These are phyloP conservation scores for Tryphoninae sp. DNA, from an alignment of 2,888 invertebrate genomes.

Conservation along the genomic window DNA sequence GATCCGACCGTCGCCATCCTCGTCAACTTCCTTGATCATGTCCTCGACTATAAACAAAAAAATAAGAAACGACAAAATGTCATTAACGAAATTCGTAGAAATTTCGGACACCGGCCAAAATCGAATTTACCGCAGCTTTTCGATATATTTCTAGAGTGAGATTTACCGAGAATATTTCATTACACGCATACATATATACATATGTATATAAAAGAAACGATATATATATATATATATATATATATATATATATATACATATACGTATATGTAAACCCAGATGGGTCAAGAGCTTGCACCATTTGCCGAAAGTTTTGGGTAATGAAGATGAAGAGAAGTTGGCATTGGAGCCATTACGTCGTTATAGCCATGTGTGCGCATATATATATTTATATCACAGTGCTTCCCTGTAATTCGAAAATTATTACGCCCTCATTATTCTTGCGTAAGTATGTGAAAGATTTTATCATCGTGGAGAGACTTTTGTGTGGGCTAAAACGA, in stretches of 20 bases:
- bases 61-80: not conserved
- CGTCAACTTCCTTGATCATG: slow-evolving; percentile 98
- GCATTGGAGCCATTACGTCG: slow-evolving; percentile 60
- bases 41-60: slow-evolving; percentile 89
- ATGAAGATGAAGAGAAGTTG: slow-evolving; percentile 59
- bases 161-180: not conserved
- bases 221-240: not conserved
- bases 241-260: not conserved
- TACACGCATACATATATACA: not conserved
- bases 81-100: not conserved
- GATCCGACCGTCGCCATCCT: slow-evolving; percentile 96
- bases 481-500: slow-evolving; percentile 29
- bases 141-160: slow-evolving; percentile 1
- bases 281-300: slow-evolving; percentile 21
- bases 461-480: slow-evolving; percentile 23
- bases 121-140: slow-evolving; percentile 18
- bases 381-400: slow-evolving; percentile 13
- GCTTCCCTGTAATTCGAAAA: slow-evolving; percentile 64
- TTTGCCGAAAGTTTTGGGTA: slow-evolving; percentile 56
- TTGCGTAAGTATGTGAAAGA: slow-evolving; percentile 45
- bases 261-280: not conserved
- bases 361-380: not conserved
- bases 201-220: too few relatives aligned
- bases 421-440: slow-evolving; percentile 66
- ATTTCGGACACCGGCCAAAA: not conserved